phyloP scores from a whole-genome alignment of 2,113 vertebrate genomes.

The Zingel zingel region DNA sequence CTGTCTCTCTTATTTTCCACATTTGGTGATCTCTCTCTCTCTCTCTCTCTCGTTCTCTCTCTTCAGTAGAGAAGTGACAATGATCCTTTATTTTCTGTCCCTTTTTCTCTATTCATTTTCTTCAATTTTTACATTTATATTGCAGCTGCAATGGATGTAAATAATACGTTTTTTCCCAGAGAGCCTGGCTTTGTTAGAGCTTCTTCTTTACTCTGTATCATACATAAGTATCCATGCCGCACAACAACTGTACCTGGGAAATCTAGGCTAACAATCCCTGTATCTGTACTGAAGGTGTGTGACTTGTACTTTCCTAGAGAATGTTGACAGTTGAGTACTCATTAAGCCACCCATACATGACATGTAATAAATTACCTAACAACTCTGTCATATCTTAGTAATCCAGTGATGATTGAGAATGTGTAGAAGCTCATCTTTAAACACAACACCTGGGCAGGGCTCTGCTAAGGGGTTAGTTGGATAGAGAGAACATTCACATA shows the following conservation, averaged over 20 bases:
- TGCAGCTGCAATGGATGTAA: slow-evolving; percentile 42
- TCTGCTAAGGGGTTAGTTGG: neutral
- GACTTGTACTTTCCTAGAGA: neutral
- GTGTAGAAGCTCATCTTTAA: neutral
- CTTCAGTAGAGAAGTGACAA: slow-evolving; percentile 6
- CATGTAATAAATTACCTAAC: neutral
- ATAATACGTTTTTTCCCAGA: slow-evolving; percentile 36
- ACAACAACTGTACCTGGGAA: neutral
- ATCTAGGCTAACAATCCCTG: neutral
- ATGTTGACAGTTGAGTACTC: neutral
- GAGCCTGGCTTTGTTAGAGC: neutral
- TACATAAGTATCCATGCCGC: neutral
- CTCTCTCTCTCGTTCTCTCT: neutral
- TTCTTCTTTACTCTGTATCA: neutral
- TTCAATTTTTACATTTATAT: slow-evolving; percentile 2
- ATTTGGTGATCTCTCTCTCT: neutral
- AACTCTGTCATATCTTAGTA: neutral
- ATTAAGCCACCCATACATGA: neutral
- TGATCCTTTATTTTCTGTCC: slow-evolving; percentile 18
- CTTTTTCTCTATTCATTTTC: neutral
- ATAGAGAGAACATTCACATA: neutral
- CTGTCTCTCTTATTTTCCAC: slow-evolving; percentile 4
- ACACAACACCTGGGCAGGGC: neutral
- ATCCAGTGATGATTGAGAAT: neutral
- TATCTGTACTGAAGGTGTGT: neutral